Base-by-base conservation (phyloP, 2,888 invertebrate genomes). In the Pyrrhia umbra region DNA sequence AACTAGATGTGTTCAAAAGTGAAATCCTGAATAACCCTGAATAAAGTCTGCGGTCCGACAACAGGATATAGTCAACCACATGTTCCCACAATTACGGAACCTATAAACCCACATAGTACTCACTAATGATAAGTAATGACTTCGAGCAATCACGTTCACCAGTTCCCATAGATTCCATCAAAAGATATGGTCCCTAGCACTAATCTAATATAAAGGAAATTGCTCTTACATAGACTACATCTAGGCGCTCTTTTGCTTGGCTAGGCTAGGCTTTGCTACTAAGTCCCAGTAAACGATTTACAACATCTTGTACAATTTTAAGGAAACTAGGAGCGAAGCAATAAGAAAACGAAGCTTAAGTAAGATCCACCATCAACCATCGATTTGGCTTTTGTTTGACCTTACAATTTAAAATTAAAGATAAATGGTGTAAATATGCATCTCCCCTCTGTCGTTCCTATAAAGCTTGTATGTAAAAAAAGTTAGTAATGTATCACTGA, bases 21-120 rank as follows among this genome's bases (percentile, higher is more conserved):
- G 27, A 1, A 15, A 6, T 25, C n/a, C 3, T 15, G 10, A 20
- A 13, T 8, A 18, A 18, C 16, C 30, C 25, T 16, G 18, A 8
- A 27, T 6, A 20, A 43, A 27, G 1, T 9, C 3, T 21, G 15
- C 47, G 56, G 66, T 65, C 34, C 21, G 23, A 13, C 16, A 34
- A 5, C 34, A 65, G 56, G 30, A 55, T 43, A 27, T 47, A 20
- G n/a, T 47, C 25, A 18, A 47, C 47, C 42, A 27, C 34, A 55
- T 3, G 0, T 55, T 47, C 13, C 65, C 42, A 64, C 5, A 8
- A 47, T 45, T 42, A 16, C 10, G 42, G 10, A 16, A 42, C 16
- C 34, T 9, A 27, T 34, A 55, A 50, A 30, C 27, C 16, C 6
- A 62, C 18, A 39, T 39, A 18, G n/a, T 20, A 25, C 25, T 9